These are phyloP conservation scores for Ephestia elutella DNA, from an alignment of 1,140 invertebrate genomes.

Conservation along the genomic window DNA sequence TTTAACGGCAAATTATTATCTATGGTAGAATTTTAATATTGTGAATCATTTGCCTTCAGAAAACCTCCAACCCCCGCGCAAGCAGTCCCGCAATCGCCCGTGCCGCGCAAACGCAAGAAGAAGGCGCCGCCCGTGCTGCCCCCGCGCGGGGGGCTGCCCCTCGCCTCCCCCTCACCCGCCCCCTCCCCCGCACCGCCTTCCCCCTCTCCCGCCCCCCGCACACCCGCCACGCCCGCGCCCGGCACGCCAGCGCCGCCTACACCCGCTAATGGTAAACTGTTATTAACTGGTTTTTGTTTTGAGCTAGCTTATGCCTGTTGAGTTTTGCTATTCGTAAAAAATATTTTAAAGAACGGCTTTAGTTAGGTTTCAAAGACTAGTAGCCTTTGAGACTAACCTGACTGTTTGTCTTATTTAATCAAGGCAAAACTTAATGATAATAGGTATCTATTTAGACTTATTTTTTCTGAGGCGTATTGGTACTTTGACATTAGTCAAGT, in stretches of 20 bases:
- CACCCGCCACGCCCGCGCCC: conserved; percentile 17
- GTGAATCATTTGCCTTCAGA: conserved; percentile 9
- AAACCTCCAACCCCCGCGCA: conserved; percentile 22
- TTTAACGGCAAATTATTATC: too few relatives aligned
- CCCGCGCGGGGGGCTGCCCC: not conserved
- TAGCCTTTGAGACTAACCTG: too few relatives aligned
- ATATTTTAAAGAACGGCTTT: too few relatives aligned
- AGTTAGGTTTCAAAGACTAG: too few relatives aligned
- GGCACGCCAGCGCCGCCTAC: conserved; percentile 23
- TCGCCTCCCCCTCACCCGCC: conserved; percentile 3
- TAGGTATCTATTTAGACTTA: too few relatives aligned
- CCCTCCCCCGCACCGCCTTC: conserved; percentile 15
- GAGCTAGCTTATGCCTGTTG: too few relatives aligned
- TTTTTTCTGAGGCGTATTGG: too few relatives aligned
- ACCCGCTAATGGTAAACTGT: conserved; percentile 13
- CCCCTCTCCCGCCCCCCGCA: conserved; percentile 12
- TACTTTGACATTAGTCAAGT: too few relatives aligned
- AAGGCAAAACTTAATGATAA: too few relatives aligned
- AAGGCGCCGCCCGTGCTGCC: conserved; percentile 22
- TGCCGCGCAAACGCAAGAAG: conserved; percentile 50
- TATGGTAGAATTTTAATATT: too few relatives aligned
- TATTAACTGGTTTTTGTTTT: not conserved
- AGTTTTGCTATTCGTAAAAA: too few relatives aligned
- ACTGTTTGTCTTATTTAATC: too few relatives aligned
- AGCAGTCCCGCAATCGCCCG: conserved; percentile 34